These are phyloP conservation scores for Morus bassanus DNA, from an alignment of 2,797 vertebrate species.

Conservation along the genomic window DNA sequence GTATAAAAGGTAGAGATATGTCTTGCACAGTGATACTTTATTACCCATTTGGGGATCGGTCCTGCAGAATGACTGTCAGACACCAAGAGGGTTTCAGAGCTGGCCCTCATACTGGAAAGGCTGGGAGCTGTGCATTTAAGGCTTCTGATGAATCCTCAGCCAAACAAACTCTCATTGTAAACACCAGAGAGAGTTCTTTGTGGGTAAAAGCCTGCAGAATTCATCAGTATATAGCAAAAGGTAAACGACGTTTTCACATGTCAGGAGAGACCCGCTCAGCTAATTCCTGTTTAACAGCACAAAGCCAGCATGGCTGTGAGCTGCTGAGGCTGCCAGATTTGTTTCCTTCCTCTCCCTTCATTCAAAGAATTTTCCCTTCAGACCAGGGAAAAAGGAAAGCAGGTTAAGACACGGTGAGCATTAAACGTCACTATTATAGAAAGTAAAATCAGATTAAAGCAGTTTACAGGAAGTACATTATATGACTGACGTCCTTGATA, in stretches of 20 bases:
- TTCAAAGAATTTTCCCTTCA: not conserved
- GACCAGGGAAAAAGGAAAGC: not conserved
- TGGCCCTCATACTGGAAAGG: not conserved
- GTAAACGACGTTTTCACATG: not conserved
- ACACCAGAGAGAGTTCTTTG: not conserved
- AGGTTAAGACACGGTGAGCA: not conserved
- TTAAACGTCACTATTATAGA: not conserved
- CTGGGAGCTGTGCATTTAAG: not conserved
- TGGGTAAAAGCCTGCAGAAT: not conserved
- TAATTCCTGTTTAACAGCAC: not conserved
- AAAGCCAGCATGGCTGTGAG: not conserved
- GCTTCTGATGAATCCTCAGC: not conserved
- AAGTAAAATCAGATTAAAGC: not conserved
- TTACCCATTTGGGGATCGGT: not conserved
- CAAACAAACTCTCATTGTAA: not conserved
- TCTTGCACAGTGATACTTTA: not conserved
- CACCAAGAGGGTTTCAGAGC: not conserved
- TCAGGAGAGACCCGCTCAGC: not conserved
- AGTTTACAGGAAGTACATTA: not conserved
- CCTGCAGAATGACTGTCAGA: not conserved
- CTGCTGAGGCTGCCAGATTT: not conserved
- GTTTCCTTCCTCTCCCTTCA: not conserved
- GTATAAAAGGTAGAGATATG: not conserved
- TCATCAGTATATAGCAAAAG: not conserved
- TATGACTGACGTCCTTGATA: not conserved